Base-by-base conservation (phyloP, 2,888 invertebrate species). In the Tribolium freemani region DNA sequence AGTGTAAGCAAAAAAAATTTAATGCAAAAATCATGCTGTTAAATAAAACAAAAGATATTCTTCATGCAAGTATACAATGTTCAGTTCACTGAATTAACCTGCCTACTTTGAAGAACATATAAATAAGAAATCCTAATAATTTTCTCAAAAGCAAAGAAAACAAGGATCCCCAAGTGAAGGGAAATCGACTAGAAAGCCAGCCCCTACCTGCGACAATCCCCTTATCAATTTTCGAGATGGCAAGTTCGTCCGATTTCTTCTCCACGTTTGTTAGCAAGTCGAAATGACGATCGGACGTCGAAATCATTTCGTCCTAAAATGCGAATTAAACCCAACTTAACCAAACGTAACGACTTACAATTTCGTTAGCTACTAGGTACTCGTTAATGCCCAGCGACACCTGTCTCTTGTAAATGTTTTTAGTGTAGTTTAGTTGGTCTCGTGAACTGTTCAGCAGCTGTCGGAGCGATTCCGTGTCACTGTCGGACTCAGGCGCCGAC, bases 241-340 rank as follows among this genome's bases (percentile, higher is more conserved):
- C 81, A 76, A 81, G 84, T 75, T 84, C 84, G 63, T 85, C 84
- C 31, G 85, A 83, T 6, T 83, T 83, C 69, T 84, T 83, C 68
- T 83, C 84, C 60, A 85, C 83, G 54, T 84, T 82, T 44, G 82
- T 92, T 87, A 96, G 89, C 82, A 94, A 92, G 83, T 91, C 92
- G 83, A 96, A 92, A 87, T 96, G 96, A 83, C 96, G 95, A 80
- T 93, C 92, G 88, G 96, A 96, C 72, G 94, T 93, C 74, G 92
- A 91, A 84, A 94, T 90, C 83, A 97, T 90, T 88, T 96, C 96
- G 86, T 92, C 92, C 96, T 97, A 87, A 86, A 83, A 76, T 68
- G 4, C 30, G 46, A 13, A 26, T 26, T 26, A 26, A 26, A 5
- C 26, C 26, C 26, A 26, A 26, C 26, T 26, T 26, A 26, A 26